Evolutionary conservation across 2,888 invertebrate genomes (phyloP), one percentile per base, ranked within the genome.

Genomic region (Chymomyza caudatula): DNA sequence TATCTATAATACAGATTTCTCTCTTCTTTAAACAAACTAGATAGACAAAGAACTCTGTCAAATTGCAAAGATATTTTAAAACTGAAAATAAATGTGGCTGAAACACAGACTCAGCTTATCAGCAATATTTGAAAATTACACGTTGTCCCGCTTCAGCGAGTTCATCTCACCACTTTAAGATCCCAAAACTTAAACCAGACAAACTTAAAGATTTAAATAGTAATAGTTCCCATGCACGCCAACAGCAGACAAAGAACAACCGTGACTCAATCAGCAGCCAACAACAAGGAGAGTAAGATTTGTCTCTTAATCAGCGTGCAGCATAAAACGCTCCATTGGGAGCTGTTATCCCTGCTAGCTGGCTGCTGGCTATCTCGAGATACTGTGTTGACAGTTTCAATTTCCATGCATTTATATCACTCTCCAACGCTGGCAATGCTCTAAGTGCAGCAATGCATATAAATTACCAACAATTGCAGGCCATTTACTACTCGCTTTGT

Each of bases 381-480:
- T n/a, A n/a, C n/a, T 15, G 17, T 69, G 73, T 68, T 78, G 78
- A 60, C 73, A 73, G 77, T 71, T 81, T 77, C 77, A 84, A 81
- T 81, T 81, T 73, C 68, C 56, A 63, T 69, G 81, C 77, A 71
- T 71, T 77, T 74, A 67, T 66, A 68, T 65, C 44, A 56, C 67
- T 66, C 63, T 55, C 51, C 63, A 51, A 19, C 52, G 25, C 29
- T 37, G 29, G 29, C 29, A 37, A 37, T 52, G 57, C 19, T 47
- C 69, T 19, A 65, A 71, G 64, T 73, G 75, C 78, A 69, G 74
- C 76, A 76, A 60, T 72, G 81, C 85, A 82, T 82, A 85, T 57
- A 82, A 82, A 82, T 85, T 73, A 62, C 68, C 67, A 63, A 77
- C 67, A 69, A 76, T 75, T 68, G 68, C 65, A 69, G 55, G 67